Base-by-base conservation (phyloP, 2,888 invertebrate species). In the Venustoraphidia nigricollis region DNA sequence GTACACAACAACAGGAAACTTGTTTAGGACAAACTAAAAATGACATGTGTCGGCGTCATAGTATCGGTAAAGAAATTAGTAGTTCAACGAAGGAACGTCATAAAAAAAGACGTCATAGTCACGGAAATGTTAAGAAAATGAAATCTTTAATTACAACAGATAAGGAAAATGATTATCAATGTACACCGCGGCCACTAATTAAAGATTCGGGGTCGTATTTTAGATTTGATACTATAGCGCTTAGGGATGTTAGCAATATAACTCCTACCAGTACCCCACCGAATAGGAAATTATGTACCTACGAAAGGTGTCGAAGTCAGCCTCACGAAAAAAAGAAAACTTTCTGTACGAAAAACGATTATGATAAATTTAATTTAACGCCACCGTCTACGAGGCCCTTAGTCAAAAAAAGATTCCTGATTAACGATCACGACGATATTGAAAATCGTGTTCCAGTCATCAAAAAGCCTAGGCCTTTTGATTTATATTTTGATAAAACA, bases 241-340 rank as follows among this genome's bases (percentile, higher is more conserved):
- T 77, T 0, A 71, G 76, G 61, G 77, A 78, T 58, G 74, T 77
- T 9, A 77, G 77, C 57, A 78, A 77, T 56, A 67, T 77, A n/a
- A 76, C 77, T 3, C 76, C 77, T 1, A 75, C 47, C 10, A 43
- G 34, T 34, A 46, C 46, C 9, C 46, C 46, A 17, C 41, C 46
- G 8, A 36, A 41, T 10, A 46, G 36, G 13, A 46, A 41, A 14
- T 36, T 41, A 11, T 36, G 14, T 8, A 14, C 35, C 9, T 41
- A 46, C 14, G 41, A 46, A 46, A 34, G 46, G 27, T 41, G 46
- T 13, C 34, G 46, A 11, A 46, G 46, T 41, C 46, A 46, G 36
- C 46, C 46, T 8, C 36, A 45, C 17, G 35, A 44, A 11, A 44
- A 11, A 27, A 27, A 27, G 10, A 36, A 44, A 44, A 8, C 13